Percentiles rank a stretch among this genome's conserved stretches.
These are phyloP conservation scores for Tinamus guttatus DNA, from an alignment of 2,113 vertebrate species.

Conservation along the genomic window DNA sequence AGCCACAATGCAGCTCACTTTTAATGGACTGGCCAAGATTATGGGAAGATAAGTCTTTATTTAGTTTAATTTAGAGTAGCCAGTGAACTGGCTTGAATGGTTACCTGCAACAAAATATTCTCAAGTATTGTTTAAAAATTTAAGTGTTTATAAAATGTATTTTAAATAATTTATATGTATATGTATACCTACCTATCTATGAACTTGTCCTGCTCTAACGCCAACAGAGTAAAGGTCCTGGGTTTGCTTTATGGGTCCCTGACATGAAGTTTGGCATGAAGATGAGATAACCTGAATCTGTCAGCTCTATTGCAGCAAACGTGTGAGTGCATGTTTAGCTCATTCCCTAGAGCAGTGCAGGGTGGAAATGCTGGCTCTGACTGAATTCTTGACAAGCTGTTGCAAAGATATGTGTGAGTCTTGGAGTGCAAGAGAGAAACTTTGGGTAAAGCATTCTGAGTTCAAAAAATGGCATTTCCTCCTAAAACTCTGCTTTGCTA, in stretches of 20 bases:
- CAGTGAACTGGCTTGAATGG: background rate
- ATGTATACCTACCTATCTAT: background rate
- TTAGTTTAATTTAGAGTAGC: background rate
- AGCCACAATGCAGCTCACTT: background rate
- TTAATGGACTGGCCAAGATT: background rate
- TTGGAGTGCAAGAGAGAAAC: background rate
- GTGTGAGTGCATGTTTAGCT: background rate
- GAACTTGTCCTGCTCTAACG: background rate
- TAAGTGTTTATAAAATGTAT: background rate
- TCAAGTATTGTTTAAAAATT: background rate
- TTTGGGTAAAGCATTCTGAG: background rate
- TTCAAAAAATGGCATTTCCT: constrained; percentile 1
- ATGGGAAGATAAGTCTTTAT: background rate
- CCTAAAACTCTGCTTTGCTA: background rate
- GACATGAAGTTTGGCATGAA: background rate
- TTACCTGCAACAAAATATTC: background rate
- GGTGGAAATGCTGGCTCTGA: background rate
- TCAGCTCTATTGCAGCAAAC: background rate
- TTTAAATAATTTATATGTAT: background rate
- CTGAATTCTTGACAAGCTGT: too few species aligned
- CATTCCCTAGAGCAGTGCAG: background rate
- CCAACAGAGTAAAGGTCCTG: background rate
- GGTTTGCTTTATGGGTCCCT: background rate
- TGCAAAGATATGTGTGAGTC: background rate
- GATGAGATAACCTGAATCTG: constrained; percentile 5